phyloP scores from a whole-genome alignment of 2,888 invertebrate genomes.

The Campoplex nolae region DNA sequence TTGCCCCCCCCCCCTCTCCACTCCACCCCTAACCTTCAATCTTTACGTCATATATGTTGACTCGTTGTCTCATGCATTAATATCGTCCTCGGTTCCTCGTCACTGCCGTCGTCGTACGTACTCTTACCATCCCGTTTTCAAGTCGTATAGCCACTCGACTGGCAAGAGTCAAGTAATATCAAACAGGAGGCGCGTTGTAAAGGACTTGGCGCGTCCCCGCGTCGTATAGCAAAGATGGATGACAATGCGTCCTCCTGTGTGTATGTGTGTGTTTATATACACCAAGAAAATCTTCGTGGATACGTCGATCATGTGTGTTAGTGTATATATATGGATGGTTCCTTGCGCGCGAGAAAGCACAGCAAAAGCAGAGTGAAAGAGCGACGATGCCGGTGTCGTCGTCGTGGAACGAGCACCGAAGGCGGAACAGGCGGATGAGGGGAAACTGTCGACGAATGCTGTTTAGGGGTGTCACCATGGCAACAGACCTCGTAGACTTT shows the following conservation, averaged over 20 bases:
- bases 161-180: slow-evolving; percentile 62
- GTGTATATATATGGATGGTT: background rate
- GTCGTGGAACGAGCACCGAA: background rate
- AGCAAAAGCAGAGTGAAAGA: slow-evolving; percentile 55
- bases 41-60: slow-evolving; percentile 14
- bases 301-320: background rate
- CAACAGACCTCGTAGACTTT: slow-evolving; percentile 78
- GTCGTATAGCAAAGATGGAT: slow-evolving; percentile 50
- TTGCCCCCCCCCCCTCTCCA: background rate
- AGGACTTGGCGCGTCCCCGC: slow-evolving; percentile 51
- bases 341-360: slow-evolving; percentile 46
- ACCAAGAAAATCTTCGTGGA: background rate
- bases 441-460: slow-evolving; percentile 62
- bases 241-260: slow-evolving; percentile 39
- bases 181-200: slow-evolving; percentile 42
- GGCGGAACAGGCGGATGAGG: slow-evolving; percentile 37
- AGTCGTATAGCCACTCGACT: slow-evolving; percentile 51
- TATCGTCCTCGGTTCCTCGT: slow-evolving; percentile 36
- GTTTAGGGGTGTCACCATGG: slow-evolving; percentile 79
- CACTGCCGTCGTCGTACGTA: slow-evolving; percentile 24
- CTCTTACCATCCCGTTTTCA: slow-evolving; percentile 31
- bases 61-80: slow-evolving; percentile 45
- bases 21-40: background rate
- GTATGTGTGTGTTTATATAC: slow-evolving; percentile 5
- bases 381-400: slow-evolving; percentile 44